Conservation (phyloP, 1,140 invertebrate species). For the Nixonia krombeini region DNA sequence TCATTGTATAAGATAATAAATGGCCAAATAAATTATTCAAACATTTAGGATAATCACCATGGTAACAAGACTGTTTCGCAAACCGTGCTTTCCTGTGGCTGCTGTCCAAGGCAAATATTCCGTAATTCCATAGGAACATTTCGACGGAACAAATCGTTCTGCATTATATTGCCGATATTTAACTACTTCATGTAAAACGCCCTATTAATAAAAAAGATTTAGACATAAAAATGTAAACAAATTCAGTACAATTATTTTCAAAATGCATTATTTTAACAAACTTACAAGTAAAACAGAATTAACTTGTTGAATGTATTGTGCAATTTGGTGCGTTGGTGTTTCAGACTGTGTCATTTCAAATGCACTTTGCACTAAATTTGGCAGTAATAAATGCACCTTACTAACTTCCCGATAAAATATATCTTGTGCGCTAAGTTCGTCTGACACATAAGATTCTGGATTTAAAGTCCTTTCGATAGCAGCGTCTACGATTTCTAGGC, state of each 20-base stretch:
- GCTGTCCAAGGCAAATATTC: slow-evolving; percentile 81
- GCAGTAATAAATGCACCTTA: slow-evolving; percentile 73
- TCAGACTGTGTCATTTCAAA: slow-evolving; percentile 73
- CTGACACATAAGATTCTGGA: slow-evolving; percentile 57
- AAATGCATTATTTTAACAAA: no score
- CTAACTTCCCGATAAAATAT: slow-evolving; percentile 81
- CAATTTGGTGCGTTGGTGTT: slow-evolving; percentile 71
- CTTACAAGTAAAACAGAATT: slow-evolving; percentile 74
- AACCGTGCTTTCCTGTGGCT: slow-evolving; percentile 71
- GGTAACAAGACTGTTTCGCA: slow-evolving; percentile 72
- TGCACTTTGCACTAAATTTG: slow-evolving; percentile 71
- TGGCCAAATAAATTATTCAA: not conserved
- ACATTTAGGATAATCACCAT: slow-evolving; percentile 67
- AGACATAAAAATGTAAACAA: no score
- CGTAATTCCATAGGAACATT: slow-evolving; percentile 55
- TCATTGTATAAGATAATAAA: not conserved
- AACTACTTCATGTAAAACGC: slow-evolving; percentile 74
- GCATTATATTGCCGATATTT: slow-evolving; percentile 75
- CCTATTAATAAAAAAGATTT: slow-evolving; percentile 44
- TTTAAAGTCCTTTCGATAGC: slow-evolving; percentile 76
- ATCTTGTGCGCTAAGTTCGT: slow-evolving; percentile 78
- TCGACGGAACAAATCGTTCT: slow-evolving; percentile 68
- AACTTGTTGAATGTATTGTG: slow-evolving; percentile 72
- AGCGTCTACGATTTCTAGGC: slow-evolving; percentile 70
- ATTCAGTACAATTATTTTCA: not conserved